Base-by-base conservation (phyloP, 2,113 vertebrate species). In the Muntiacus muntjak region DNA sequence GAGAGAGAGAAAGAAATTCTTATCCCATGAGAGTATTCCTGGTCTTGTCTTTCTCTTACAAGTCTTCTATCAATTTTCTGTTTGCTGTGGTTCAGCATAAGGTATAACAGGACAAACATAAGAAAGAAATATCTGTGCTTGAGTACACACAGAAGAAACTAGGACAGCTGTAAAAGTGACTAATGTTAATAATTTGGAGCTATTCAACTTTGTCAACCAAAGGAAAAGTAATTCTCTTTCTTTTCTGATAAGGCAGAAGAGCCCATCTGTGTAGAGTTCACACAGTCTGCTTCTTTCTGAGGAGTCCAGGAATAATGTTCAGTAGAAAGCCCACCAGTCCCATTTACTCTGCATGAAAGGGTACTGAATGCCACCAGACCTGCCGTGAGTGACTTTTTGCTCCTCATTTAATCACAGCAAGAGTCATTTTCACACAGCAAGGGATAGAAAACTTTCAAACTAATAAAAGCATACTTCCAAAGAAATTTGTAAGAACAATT, bases 341-440 rank as follows among this genome's bases (percentile, higher is more conserved):
- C n/a, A 90, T 93, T 98, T 95, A 60, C 95, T 92, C 79, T 94
- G 43, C 57, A 74, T 94, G 95, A 95, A 91, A 93, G 26, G 4
- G 45, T 86, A 91, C 81, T 86, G 94, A 85, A 94, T 96, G 89
- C 55, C 89, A 93, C 36, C 17, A 95, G 55, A 74, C 86, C 25
- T 89, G 74, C 26, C 2, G 13, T 74, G 92, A 98, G 57, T 97
- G 89, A 95, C 86, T 78, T 94, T 88, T 93, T 97, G 57, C 33
- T 97, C 71, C 60, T 95, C 36, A 87, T 96, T 96, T 96, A 96
- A 91, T 96, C 96, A 95, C 88, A 94, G 85, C 62, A 94, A 89
- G 57, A 78, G 26, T 60, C 6, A 1, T 76, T 95, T 95, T 89
- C 71, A 94, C 81, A 94, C 94, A 83, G 71, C 54, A 97, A 67